Conservation (phyloP, 2,797 vertebrate species). For the Oryzias dopingdopingensis region DNA sequence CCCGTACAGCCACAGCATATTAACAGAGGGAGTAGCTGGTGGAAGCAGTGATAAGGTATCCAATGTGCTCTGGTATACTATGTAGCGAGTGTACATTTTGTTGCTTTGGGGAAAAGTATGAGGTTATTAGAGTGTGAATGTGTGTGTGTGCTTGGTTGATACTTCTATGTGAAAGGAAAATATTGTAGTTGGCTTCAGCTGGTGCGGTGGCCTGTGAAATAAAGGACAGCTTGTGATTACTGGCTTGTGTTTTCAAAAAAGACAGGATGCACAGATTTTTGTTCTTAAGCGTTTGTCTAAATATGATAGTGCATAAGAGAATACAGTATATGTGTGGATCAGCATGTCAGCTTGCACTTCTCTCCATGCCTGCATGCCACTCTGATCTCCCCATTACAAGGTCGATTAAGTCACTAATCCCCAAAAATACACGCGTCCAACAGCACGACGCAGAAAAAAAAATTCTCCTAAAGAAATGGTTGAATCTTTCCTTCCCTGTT, state of each 20-base stretch:
- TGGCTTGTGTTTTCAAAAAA: constrained; percentile 56
- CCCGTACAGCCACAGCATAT: constrained; percentile 64
- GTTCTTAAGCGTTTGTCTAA: constrained; percentile 56
- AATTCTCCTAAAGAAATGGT: constrained; percentile 51
- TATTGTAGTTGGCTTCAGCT: constrained; percentile 35
- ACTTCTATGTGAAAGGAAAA: constrained; percentile 43
- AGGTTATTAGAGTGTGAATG: constrained; percentile 58
- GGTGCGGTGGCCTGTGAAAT: constrained; percentile 53
- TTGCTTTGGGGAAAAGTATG: constrained; percentile 61
- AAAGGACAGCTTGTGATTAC: constrained; percentile 31
- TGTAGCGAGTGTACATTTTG: constrained; percentile 61
- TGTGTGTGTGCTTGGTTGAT: constrained; percentile 17
- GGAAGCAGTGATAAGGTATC: constrained; percentile 64
- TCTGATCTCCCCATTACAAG: constrained; percentile 86
- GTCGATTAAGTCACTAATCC: constrained; percentile 87
- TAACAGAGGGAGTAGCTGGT: constrained; percentile 62
- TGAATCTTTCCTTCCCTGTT: constrained; percentile 67
- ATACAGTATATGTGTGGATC: constrained; percentile 35
- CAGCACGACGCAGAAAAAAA: constrained; percentile 71
- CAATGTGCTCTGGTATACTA: constrained; percentile 54
- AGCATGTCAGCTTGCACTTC: constrained; percentile 49
- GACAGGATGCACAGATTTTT: constrained; percentile 53
- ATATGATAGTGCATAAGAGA: constrained; percentile 47
- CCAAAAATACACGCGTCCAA: constrained; percentile 81
- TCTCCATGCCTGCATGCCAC: constrained; percentile 78